phyloP scores from a whole-genome alignment of 1,140 invertebrate genomes.

The Meloidogyne exigua region DNA sequence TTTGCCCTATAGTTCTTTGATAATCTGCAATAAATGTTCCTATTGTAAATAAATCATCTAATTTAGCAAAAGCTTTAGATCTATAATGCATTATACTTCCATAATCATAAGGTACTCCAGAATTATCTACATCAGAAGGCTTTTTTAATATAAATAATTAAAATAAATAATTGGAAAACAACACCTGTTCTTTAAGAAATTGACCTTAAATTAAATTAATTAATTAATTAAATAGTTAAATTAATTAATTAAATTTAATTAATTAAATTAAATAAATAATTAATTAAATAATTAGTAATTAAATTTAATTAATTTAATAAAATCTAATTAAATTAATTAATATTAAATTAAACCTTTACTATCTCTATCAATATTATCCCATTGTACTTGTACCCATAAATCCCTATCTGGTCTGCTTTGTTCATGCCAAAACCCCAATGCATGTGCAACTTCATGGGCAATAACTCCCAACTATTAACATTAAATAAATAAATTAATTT shows the following conservation, averaged over 20 bases:
- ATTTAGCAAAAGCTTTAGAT: slow-evolving; percentile 62
- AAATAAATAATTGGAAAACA: background rate
- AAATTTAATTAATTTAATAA: too few species aligned
- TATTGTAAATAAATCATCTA: slow-evolving; percentile 62
- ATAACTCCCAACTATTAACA: slow-evolving; percentile 63
- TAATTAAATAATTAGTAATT: too few species aligned
- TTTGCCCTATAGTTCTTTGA: slow-evolving; percentile 60
- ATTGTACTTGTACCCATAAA: slow-evolving; percentile 41
- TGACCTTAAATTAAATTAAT: slow-evolving; percentile 47
- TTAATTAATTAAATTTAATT: background rate
- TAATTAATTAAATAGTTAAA: too few species aligned
- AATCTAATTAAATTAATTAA: background rate
- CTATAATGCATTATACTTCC: slow-evolving; percentile 63
- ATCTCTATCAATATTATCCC: slow-evolving; percentile 63
- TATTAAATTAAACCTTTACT: slow-evolving; percentile 31
- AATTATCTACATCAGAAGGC: slow-evolving; percentile 62
- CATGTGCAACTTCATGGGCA: slow-evolving; percentile 64
- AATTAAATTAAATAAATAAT: too few species aligned
- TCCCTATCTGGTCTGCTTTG: slow-evolving; percentile 61
- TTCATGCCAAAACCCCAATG: slow-evolving; percentile 65
- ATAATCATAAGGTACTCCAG: slow-evolving; percentile 61
- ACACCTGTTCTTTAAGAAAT: slow-evolving; percentile 61
- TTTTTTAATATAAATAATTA: slow-evolving; percentile 7
- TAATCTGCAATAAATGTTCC: slow-evolving; percentile 61
- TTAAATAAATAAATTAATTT: too few species aligned